Conservation (phyloP, 2,797 vertebrate species). For the Erithacus rubecula region DNA sequence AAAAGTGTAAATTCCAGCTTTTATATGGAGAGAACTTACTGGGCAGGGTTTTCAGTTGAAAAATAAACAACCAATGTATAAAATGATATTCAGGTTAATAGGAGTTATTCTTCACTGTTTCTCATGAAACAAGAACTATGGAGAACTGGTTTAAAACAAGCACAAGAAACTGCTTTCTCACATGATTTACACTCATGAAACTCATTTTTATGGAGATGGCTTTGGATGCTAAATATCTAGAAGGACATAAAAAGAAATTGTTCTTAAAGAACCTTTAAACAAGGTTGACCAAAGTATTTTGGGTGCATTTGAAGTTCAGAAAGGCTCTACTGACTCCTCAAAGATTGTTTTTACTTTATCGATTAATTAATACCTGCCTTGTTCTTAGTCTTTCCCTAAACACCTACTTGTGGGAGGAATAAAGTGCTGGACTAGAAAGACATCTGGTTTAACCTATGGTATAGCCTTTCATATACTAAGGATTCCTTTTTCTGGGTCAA, state of each 20-base stretch:
- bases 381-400: background rate
- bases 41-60: background rate
- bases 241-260: background rate
- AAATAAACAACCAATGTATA: background rate
- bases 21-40: background rate
- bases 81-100: background rate
- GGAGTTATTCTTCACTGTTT: background rate
- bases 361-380: background rate
- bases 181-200: background rate
- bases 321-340: background rate
- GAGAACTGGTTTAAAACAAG: background rate
- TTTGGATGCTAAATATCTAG: background rate
- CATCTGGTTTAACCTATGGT: background rate
- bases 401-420: background rate
- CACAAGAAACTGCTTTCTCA: background rate
- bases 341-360: background rate
- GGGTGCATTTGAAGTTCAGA: background rate
- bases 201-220: background rate
- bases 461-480: background rate
- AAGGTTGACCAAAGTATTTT: background rate
- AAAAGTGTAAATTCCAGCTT: background rate
- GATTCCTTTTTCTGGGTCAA: background rate
- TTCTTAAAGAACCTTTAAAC: background rate
- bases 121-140: background rate
- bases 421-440: background rate